These are phyloP conservation scores for Chironex yamaguchii DNA, from an alignment of 30 jellyfish, hydroid and myxozoan species.

Conservation along the genomic window DNA sequence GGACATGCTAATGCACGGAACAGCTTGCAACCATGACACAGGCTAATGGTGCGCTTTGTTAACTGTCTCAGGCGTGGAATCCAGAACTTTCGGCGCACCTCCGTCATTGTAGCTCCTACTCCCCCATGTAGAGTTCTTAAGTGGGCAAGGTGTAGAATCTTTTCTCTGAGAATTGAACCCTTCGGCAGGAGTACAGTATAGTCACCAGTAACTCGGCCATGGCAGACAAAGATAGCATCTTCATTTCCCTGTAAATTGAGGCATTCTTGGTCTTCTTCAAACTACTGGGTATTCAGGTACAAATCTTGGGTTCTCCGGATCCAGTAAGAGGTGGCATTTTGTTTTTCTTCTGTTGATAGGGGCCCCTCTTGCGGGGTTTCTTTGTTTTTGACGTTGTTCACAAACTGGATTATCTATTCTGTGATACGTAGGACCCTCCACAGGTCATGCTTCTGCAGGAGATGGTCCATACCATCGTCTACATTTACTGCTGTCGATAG, in stretches of 20 bases:
- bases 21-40: conserved; percentile 74
- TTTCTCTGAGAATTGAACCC: conserved; percentile 24
- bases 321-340: conserved; percentile 6
- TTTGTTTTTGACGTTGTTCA: conserved; percentile 16
- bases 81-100: conserved; percentile 54
- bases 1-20: conserved; percentile 55
- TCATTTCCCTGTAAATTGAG: conserved; percentile 32
- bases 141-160: conserved; percentile 41
- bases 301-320: conserved; percentile 16
- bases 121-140: conserved; percentile 67
- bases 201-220: conserved; percentile 65
- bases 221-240: conserved; percentile 21
- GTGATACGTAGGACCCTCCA: conserved; percentile 37
- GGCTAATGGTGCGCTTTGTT: conserved; percentile 25
- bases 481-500: conserved; percentile 7
- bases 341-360: conserved; percentile 58
- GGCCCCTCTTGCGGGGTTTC: conserved; percentile 33
- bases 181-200: conserved; percentile 62
- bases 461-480: neutral
- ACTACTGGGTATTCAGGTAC: conserved; percentile 9
- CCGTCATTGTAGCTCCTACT: conserved; percentile 68
- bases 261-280: conserved; percentile 22
- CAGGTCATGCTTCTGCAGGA: conserved; percentile 8
- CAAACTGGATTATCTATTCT: conserved; percentile 53
- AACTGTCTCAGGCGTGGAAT: conserved; percentile 66